Conservation (phyloP, 2,113 vertebrate genomes). For the Gallinago jamesoni region DNA sequence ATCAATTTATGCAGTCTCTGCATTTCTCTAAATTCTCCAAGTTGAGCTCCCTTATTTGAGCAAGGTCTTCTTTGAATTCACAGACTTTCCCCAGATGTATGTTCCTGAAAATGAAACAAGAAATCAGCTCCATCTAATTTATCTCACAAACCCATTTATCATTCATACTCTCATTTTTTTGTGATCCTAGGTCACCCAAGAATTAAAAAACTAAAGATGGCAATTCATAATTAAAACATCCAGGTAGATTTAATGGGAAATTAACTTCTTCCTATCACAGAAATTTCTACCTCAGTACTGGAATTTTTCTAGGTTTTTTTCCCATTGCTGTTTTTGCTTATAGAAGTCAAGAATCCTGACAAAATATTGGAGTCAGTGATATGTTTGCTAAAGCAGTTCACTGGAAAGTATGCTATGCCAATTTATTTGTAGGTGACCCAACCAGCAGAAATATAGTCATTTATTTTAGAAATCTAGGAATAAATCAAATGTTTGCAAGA, state of each 20-base stretch:
- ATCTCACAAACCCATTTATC: not conserved
- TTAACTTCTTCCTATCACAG: not conserved
- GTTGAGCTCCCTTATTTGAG: not conserved
- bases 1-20: not conserved
- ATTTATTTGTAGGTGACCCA: not conserved
- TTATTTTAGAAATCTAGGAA: not conserved
- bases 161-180: not conserved
- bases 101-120: not conserved
- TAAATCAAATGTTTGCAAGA: not conserved
- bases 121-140: not conserved
- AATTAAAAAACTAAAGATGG: not conserved
- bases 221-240: not conserved
- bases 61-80: not conserved
- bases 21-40: not conserved
- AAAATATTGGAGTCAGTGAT: not conserved
- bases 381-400: not conserved
- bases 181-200: not conserved
- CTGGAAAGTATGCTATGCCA: not conserved
- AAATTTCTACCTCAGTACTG: not conserved
- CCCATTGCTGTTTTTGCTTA: not conserved
- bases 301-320: not conserved
- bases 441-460: not conserved
- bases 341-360: not conserved
- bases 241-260: not conserved
- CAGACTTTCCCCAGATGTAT: not conserved